Evolutionary conservation across 2,797 vertebrate genomes (phyloP), one percentile per base, ranked within the genome.

Genomic region (Hemitrygon akajei): DNA sequence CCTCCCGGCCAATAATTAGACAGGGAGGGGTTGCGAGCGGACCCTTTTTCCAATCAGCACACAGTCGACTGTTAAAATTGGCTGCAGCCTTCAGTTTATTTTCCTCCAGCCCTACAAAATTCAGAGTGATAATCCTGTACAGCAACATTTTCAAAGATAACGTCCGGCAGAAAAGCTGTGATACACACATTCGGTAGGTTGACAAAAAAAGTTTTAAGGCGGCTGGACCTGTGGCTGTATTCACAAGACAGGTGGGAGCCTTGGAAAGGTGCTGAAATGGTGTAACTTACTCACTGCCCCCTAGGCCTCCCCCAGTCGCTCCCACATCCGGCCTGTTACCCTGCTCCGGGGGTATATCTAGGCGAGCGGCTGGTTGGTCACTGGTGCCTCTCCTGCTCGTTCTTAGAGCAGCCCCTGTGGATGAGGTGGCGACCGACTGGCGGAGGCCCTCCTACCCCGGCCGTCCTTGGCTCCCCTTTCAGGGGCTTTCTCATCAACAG

Each of bases 131-230:
- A 73, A 56, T 93, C 91, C 75, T 47, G 91, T 93, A 93, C 91
- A 93, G 71, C 69, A 75, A 93, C 71, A 93, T 75, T 93, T 73
- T 93, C 69, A 75, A 75, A 93, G 91, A 30, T 73, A 93, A 93
- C 56, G 71, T 93, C 69, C 75, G 91, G 91, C 91, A 93, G 91
- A 93, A 93, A 93, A 93, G 71, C 91, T 93, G 91, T 93, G 91
- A 93, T 93, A 93, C 47, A n/a, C 91, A 93, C 91, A 93, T 76
- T 93, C 71, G 56, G 91, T 56, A 76, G 91, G 91, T 93, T 75
- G 69, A 75, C 71, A 93, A 93, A 93, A 1, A 93, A 56, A 25
- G 86, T 69, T 75, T 93, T 93, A 93, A 93, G 91, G 91, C 91
- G 66, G 47, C 91, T 76, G 40, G 91, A 73, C 69, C 91, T 16